These are phyloP conservation scores for Tragelaphus imberbis DNA, from an alignment of 2,113 vertebrate genomes.

Conservation along the genomic window DNA sequence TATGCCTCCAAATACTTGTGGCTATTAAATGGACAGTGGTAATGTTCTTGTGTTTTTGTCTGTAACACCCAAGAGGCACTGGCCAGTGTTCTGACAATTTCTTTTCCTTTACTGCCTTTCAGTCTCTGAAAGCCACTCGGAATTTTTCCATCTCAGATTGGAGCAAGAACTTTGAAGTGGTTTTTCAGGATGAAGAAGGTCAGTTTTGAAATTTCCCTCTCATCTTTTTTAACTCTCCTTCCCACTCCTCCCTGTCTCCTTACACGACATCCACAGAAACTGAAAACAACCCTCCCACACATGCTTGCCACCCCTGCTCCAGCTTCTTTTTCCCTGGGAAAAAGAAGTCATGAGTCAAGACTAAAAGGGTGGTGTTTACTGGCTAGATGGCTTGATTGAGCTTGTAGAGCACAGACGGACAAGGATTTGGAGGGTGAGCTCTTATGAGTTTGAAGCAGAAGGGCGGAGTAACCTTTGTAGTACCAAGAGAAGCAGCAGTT, in stretches of 20 bases:
- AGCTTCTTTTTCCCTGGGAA: neutral
- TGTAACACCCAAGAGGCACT: neutral
- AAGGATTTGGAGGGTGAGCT: neutral
- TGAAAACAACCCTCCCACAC: neutral
- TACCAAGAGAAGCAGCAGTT: neutral
- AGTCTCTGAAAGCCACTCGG: conserved; percentile 95
- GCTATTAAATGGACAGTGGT: neutral
- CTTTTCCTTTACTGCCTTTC: conserved; percentile 15
- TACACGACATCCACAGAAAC: neutral
- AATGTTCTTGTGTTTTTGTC: neutral
- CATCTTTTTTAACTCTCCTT: neutral
- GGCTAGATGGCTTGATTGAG: neutral
- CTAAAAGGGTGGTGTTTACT: neutral
- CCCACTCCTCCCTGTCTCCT: neutral
- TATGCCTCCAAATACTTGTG: neutral
- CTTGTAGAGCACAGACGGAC: neutral
- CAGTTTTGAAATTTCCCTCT: conserved; percentile 67
- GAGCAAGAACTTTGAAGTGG: conserved; percentile 98
- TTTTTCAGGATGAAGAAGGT: conserved; percentile 99
- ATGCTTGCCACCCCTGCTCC: neutral
- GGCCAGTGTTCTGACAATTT: conserved; percentile 35
- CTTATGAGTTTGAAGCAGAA: neutral
- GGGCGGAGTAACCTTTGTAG: neutral
- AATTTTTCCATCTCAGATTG: conserved; percentile 99
- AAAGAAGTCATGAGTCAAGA: neutral